Evolutionary conservation across 2,888 invertebrate genomes (phyloP).

Genomic region (Slavum lentiscoides): DNA sequence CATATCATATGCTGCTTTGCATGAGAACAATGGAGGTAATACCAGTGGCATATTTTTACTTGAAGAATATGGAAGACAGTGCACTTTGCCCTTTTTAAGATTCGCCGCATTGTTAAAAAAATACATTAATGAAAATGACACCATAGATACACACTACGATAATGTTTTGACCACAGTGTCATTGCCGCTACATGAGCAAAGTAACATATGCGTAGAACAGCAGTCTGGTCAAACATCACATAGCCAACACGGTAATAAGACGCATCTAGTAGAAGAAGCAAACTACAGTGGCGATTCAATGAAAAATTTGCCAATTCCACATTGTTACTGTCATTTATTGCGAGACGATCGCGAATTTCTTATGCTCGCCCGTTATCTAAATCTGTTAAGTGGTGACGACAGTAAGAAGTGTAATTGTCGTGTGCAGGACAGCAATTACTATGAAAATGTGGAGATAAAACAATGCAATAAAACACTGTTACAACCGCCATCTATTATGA

Average conservation of each 20-base stretch:
- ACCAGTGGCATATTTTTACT: neutral
- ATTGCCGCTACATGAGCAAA: neutral
- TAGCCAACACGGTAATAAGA: neutral
- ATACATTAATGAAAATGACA: slow-evolving; percentile 4
- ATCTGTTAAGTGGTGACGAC: neutral
- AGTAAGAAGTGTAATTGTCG: neutral
- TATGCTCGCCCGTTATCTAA: slow-evolving; percentile 18
- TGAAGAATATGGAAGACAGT: slow-evolving; percentile 39
- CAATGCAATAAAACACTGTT: neutral
- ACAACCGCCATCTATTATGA: slow-evolving; percentile 12
- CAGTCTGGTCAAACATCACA: neutral
- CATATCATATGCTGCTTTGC: neutral
- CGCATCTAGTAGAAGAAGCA: neutral
- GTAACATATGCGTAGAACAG: slow-evolving; percentile 10
- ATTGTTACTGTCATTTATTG: slow-evolving; percentile 4
- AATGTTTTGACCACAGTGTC: neutral
- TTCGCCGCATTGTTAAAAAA: slow-evolving; percentile 73
- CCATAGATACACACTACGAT: neutral
- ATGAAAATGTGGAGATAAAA: neutral
- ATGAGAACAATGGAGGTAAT: neutral
- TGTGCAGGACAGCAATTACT: neutral
- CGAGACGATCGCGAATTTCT: slow-evolving; percentile 34
- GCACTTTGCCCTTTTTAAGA: slow-evolving; percentile 79
- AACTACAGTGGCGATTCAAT: neutral
- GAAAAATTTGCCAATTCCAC: neutral